phyloP scores from a whole-genome alignment of 1,140 invertebrate genomes.

The Dendrolimus kikuchii region DNA sequence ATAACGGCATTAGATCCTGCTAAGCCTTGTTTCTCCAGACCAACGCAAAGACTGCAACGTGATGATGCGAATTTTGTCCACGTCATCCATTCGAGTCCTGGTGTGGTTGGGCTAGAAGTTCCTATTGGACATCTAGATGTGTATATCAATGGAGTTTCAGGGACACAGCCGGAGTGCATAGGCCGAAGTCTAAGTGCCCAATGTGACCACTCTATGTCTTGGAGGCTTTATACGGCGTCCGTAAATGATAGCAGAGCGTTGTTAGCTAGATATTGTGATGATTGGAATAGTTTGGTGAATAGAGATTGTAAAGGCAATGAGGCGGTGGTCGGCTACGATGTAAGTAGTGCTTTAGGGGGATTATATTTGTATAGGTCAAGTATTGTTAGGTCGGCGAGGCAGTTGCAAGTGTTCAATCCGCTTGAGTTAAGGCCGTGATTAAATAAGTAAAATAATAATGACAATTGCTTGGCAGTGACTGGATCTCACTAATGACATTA shows the following conservation, averaged over 20 bases:
- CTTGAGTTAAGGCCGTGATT: constrained; percentile 37
- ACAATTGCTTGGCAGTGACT: no score
- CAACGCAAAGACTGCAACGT: constrained; percentile 50
- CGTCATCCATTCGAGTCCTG: constrained; percentile 66
- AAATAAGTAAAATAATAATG: not conserved
- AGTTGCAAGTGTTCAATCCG: constrained; percentile 32
- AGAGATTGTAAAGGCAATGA: constrained; percentile 36
- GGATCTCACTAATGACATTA: not conserved
- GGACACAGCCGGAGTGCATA: constrained; percentile 43
- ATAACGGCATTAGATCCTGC: constrained; percentile 85
- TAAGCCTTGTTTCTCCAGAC: constrained; percentile 74
- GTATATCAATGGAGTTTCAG: constrained; percentile 42
- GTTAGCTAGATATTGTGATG: constrained; percentile 26
- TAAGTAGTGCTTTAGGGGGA: constrained; percentile 23
- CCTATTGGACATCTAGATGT: constrained; percentile 56
- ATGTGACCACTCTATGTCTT: constrained; percentile 48
- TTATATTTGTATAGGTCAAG: constrained; percentile 41
- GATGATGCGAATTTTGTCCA: constrained; percentile 65
- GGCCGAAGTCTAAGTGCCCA: constrained; percentile 31
- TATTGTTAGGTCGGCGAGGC: constrained; percentile 2
- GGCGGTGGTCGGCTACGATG: constrained; percentile 32
- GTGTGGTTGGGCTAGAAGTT: constrained; percentile 50
- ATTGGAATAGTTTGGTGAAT: constrained; percentile 33
- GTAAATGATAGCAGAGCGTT: constrained; percentile 25
- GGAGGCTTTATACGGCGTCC: constrained; percentile 42